phyloP scores from a whole-genome alignment of 1,140 invertebrate species.

The Babylonia areolata region DNA sequence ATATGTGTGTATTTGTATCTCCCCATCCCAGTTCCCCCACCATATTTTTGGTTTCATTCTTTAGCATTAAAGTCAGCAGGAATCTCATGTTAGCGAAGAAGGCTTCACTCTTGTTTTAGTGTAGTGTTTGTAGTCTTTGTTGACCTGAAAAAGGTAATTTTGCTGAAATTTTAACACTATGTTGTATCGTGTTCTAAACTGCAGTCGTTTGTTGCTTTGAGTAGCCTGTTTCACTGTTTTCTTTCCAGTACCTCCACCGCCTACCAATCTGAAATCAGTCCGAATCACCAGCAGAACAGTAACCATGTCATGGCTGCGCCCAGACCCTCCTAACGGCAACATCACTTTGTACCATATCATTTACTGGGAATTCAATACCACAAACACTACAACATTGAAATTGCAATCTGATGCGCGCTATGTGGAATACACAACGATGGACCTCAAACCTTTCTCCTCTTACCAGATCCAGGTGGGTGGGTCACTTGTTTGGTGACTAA shows the following conservation, averaged over 20 bases:
- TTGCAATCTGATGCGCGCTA: not conserved
- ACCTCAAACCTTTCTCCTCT: not conserved
- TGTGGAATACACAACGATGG: not conserved
- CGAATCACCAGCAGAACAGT: conserved; percentile 44
- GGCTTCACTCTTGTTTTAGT: too few relatives aligned
- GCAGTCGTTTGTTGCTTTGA: too few relatives aligned
- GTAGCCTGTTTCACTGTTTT: not conserved
- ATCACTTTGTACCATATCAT: conserved; percentile 49
- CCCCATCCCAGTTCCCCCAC: too few relatives aligned
- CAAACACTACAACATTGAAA: not conserved
- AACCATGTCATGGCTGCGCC: conserved; percentile 56
- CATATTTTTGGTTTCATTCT: too few relatives aligned
- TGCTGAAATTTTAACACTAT: too few relatives aligned
- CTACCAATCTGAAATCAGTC: conserved; percentile 43
- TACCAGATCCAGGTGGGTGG: conserved; percentile 11
- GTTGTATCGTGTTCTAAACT: too few relatives aligned
- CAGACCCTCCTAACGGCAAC: conserved; percentile 43
- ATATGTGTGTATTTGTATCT: too few relatives aligned
- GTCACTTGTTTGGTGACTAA: too few relatives aligned
- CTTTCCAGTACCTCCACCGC: conserved; percentile 48
- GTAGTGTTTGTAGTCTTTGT: too few relatives aligned
- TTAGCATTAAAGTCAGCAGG: too few relatives aligned
- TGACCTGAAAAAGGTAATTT: too few relatives aligned
- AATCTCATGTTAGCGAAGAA: too few relatives aligned
- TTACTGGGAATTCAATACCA: conserved; percentile 38